Evolutionary conservation across 2,888 invertebrate genomes (phyloP).

Genomic region (Branchipolynoe longqiensis): DNA sequence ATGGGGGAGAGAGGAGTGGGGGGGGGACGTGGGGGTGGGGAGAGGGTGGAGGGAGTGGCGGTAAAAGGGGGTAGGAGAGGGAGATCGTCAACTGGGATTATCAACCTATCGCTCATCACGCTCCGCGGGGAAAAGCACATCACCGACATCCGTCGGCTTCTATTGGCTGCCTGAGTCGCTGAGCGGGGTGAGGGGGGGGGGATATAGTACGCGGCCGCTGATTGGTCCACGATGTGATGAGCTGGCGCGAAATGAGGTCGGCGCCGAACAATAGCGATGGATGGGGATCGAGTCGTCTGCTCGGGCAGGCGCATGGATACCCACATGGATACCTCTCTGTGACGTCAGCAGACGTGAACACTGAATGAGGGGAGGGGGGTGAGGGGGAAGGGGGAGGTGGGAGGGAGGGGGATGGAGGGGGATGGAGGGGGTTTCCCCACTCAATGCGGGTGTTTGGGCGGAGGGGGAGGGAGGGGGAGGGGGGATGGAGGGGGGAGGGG

Average conservation of each 20-base stretch:
- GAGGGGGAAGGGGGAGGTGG: no score
- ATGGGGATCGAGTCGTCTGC: conserved; percentile 2
- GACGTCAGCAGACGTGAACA: no score
- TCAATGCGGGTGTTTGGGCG: no score
- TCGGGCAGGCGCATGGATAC: no score
- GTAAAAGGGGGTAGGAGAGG: no score
- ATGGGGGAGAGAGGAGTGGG: background rate
- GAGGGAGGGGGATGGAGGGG: no score
- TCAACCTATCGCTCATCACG: conserved; percentile 41
- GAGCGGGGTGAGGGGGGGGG: no score
- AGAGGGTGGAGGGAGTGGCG: background rate
- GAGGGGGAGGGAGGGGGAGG: no score
- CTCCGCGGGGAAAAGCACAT: background rate
- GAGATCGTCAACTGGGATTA: conserved; percentile 19
- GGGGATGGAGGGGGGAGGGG: no score
- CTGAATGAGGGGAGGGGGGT: no score
- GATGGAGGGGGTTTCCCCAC: no score
- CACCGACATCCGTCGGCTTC: background rate
- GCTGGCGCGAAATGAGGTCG: conserved; percentile 24
- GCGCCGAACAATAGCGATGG: background rate
- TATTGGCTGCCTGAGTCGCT: conserved; percentile 10
- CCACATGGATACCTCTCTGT: no score
- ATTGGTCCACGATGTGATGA: conserved; percentile 18
- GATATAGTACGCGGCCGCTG: conserved; percentile 14
- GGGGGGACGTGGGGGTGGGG: background rate